A percentile compares a stretch with the other conserved stretches of the same genome.
Conservation (phyloP, 2,888 invertebrate species). For the Loripinus fragilis region DNA sequence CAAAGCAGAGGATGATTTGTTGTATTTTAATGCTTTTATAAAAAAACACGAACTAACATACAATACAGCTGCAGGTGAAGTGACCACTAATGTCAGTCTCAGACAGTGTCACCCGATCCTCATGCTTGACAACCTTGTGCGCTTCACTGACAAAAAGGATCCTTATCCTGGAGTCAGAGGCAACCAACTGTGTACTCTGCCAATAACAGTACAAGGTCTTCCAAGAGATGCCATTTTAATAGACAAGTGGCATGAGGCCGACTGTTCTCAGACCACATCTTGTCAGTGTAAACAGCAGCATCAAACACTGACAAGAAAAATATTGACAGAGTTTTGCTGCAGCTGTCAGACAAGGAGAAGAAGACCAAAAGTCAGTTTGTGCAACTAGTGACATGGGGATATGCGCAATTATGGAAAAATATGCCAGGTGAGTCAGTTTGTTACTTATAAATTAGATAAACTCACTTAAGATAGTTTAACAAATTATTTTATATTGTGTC, state of each 20-base stretch:
- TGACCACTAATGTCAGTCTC: neutral
- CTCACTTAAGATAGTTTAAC: too few relatives aligned
- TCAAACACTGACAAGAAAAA: too few relatives aligned
- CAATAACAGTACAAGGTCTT: conserved; percentile 47
- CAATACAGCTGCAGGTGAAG: neutral
- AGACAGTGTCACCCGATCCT: conserved; percentile 36
- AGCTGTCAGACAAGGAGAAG: conserved; percentile 18
- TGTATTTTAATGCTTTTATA: conserved; percentile 47
- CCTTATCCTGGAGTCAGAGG: conserved; percentile 3
- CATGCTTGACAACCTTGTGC: conserved; percentile 42
- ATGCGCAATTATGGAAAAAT: conserved; percentile 26
- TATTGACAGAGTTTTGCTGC: neutral
- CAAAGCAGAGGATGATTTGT: conserved; percentile 29
- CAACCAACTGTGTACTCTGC: conserved; percentile 50
- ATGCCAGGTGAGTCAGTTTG: conserved; percentile 36
- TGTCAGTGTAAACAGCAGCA: conserved; percentile 12
- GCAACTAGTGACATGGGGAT: conserved; percentile 35
- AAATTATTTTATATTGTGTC: too few relatives aligned
- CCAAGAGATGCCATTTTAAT: conserved; percentile 33
- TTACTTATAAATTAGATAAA: too few relatives aligned
- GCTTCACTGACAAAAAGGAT: conserved; percentile 30
- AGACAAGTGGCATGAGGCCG: conserved; percentile 39
- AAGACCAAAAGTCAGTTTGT: conserved; percentile 13
- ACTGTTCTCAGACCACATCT: conserved; percentile 24
- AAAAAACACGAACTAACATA: conserved; percentile 29